Evolutionary conservation across 1,140 invertebrate genomes (phyloP), one percentile per base, ranked within the genome.

Genomic region (Microplitis mediator): DNA sequence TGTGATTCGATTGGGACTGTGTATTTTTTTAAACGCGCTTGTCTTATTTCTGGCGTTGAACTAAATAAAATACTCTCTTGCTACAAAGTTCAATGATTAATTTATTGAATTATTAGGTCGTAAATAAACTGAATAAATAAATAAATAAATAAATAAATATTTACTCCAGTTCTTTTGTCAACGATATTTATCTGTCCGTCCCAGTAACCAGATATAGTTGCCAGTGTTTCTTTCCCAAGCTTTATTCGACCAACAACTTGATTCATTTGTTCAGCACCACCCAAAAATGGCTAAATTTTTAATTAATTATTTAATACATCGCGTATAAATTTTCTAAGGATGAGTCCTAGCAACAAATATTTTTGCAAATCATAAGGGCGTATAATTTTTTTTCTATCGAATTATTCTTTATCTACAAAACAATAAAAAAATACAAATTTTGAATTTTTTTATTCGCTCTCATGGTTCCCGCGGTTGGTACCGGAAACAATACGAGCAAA

Each of bases 171-270:
- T 78, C 90, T 87, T 80, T 93, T 92, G 80, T 97, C 95, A 78
- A 93, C 93, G 73, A 97, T 92, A 74, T 89, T 90, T 69, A 97
- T 95, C 80, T 92, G 90, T 64, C 93, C 92, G 87, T 98, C 97
- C 97, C 97, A 98, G 81, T 97, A 95, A 0, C 97, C 97, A 9
- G 94, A 93, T 32, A 98, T 87, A 1, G 90, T 92, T 5, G 95
- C 94, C 32, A 98, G 80, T 0, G 95, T 96, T 79, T 98, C 96
- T 80, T 95, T 95, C 4, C 95, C 95, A 31, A 96, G 87, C 79
- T 94, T 94, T 61, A 98, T 93, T 77, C 94, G 91, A 5, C 97
- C 97, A 0, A 90, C 89, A 8, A 98, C 91, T 68, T 92, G 90
- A 88, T 98, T 98, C 61, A 92, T 93, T 74, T 93, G 89, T 79